Conservation (phyloP, 2,113 vertebrate species). For the Nipponia nippon region DNA sequence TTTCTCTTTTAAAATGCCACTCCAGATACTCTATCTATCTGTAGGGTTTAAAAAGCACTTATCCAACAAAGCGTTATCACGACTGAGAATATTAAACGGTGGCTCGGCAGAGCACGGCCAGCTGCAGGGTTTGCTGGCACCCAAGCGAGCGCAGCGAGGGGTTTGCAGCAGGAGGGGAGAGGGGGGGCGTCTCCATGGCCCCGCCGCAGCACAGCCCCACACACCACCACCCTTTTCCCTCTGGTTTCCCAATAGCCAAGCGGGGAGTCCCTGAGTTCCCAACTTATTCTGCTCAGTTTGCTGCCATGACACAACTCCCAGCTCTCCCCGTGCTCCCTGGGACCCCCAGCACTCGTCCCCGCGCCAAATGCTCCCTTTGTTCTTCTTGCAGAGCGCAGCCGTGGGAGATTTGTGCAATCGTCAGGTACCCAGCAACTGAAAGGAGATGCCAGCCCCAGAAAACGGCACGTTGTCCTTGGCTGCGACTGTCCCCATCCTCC, state of each 20-base stretch:
- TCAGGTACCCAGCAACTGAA: not conserved
- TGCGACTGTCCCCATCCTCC: not conserved
- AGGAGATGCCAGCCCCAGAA: not conserved
- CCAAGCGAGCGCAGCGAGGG: rapidly evolving
- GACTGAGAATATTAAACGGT: not conserved
- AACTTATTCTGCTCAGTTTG: not conserved
- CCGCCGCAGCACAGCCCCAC: rapidly evolving
- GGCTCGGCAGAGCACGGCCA: not conserved
- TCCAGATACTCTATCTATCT: slow-evolving; percentile 55
- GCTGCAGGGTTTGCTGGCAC: not conserved
- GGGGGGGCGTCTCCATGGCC: not conserved
- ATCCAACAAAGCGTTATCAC: slow-evolving; percentile 44
- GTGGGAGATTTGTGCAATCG: not conserved
- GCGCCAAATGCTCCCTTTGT: rapidly evolving
- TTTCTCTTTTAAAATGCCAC: slow-evolving; percentile 70
- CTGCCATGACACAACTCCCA: not conserved
- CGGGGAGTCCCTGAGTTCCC: rapidly evolving
- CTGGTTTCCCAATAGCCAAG: not conserved
- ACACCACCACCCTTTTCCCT: not conserved
- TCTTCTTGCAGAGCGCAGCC: not conserved
- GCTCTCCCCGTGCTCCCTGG: not conserved
- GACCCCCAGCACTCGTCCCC: too few species aligned
- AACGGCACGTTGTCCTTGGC: rapidly evolving
- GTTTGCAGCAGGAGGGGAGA: not conserved
- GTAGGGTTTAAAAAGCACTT: slow-evolving; percentile 62